These are phyloP conservation scores for Cynocephalus volans DNA, from an alignment of 2,113 vertebrate genomes.

Conservation along the genomic window DNA sequence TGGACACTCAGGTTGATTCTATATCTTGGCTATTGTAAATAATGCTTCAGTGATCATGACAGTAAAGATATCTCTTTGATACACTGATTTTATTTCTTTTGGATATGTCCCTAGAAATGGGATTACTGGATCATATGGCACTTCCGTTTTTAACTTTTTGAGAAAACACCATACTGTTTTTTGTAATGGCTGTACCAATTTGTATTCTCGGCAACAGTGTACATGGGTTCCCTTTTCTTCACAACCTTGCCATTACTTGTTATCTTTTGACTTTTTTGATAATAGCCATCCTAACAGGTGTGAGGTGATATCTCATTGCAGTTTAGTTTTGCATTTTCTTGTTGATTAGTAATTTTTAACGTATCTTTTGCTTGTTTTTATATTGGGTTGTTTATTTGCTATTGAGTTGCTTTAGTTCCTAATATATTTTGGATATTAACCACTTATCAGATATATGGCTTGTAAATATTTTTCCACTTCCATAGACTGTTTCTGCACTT, in stretches of 20 bases:
- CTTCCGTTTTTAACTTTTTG: background rate
- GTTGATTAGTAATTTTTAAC: background rate
- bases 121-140: background rate
- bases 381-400: background rate
- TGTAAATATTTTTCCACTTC: background rate
- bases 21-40: background rate
- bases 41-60: background rate
- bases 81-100: background rate
- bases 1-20: background rate
- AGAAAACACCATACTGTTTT: background rate
- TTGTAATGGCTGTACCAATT: background rate
- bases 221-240: background rate
- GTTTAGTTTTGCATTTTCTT: background rate
- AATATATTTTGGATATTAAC: background rate
- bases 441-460: background rate
- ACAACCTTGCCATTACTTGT: background rate
- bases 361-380: background rate
- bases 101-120: background rate
- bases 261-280: background rate
- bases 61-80: background rate
- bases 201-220: background rate
- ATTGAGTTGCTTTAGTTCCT: background rate
- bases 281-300: background rate
- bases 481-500: background rate
- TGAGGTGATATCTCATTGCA: background rate